phyloP scores from a whole-genome alignment of 2,888 invertebrate genomes.

The Diloba caeruleocephala region DNA sequence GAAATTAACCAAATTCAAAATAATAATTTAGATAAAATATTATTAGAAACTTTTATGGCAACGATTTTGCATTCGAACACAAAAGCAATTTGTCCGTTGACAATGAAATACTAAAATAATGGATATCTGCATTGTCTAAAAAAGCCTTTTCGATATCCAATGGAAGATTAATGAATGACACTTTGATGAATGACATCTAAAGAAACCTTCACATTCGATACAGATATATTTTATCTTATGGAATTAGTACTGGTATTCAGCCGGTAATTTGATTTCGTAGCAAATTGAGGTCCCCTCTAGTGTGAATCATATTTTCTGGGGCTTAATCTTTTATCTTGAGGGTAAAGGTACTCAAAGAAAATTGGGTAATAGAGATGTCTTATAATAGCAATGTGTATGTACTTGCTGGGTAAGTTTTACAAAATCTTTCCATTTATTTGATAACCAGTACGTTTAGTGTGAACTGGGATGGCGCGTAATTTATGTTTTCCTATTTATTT shows the following conservation, averaged over 20 bases:
- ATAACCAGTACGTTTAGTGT: no score
- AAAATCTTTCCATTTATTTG: no score
- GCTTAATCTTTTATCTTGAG: constrained; percentile 26
- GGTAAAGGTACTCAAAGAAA: constrained; percentile 37
- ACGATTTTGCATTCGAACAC: background rate
- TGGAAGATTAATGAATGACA: constrained; percentile 1
- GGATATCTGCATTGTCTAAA: background rate
- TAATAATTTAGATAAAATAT: constrained; percentile 1
- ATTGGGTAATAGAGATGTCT: constrained; percentile 28
- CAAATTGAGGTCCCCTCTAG: constrained; percentile 36
- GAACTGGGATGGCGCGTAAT: no score
- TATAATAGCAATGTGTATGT: background rate
- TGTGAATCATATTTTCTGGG: constrained; percentile 47
- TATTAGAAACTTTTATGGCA: constrained; percentile 11
- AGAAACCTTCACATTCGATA: constrained; percentile 18
- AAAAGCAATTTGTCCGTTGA: constrained; percentile 2
- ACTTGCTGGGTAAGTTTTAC: no score
- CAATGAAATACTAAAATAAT: background rate
- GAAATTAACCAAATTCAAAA: background rate
- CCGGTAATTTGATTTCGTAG: constrained; percentile 42
- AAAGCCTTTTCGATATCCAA: background rate
- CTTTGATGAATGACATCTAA: constrained; percentile 4
- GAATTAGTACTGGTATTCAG: constrained; percentile 35
- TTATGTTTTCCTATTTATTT: no score
- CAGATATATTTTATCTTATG: constrained; percentile 33